Evolutionary conservation across 2,113 vertebrate genomes (phyloP).

Genomic region (Ptychochromis oligacanthus): DNA sequence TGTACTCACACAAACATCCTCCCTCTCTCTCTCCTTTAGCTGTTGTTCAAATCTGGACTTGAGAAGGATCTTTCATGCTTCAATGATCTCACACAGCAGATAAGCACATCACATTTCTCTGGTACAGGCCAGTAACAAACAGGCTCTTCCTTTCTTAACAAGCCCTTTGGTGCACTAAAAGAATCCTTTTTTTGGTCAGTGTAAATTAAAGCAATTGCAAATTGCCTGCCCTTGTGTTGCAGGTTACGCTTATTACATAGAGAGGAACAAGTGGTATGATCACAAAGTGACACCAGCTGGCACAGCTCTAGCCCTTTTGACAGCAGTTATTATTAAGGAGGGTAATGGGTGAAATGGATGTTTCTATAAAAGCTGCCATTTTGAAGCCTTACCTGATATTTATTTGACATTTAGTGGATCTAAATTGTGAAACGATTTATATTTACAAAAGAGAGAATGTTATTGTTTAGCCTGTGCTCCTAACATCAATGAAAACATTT

Average conservation of each 20-base stretch:
- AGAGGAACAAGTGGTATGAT: conserved; percentile 19
- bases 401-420: background rate
- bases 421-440: background rate
- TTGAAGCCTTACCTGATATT: background rate
- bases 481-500: background rate
- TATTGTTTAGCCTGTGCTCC: background rate
- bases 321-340: background rate
- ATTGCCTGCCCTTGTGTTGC: conserved; percentile 2
- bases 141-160: conserved; percentile 12
- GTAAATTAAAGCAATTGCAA: conserved; percentile 45
- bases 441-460: background rate
- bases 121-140: conserved; percentile 5
- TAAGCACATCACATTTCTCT: conserved; percentile 8
- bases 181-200: background rate
- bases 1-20: background rate
- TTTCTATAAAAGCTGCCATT: conserved; percentile 14
- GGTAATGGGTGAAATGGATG: background rate
- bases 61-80: conserved; percentile 27
- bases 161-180: conserved; percentile 1
- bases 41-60: conserved; percentile 19
- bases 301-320: background rate
- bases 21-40: background rate
- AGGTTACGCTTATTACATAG: conserved; percentile 6
- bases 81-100: conserved; percentile 23
- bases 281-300: conserved; percentile 22